Evolutionary conservation across 2,797 vertebrate genomes (phyloP).

Genomic region (Limosa lapponica): DNA sequence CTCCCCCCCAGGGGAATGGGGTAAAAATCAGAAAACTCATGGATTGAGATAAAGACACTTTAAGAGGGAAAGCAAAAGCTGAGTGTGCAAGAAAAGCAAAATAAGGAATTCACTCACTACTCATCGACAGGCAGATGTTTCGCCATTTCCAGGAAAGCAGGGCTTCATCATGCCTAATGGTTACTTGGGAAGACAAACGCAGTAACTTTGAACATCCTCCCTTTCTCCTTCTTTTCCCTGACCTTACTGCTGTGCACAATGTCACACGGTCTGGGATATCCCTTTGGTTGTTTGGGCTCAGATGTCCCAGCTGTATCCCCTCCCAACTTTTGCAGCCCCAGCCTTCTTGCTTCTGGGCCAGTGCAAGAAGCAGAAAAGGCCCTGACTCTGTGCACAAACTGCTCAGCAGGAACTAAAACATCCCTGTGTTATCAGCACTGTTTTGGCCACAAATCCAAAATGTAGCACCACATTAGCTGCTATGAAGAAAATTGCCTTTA

Average conservation of each 20-base stretch:
- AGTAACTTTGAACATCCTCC: accelerated
- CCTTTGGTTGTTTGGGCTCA: background rate
- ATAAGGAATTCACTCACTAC: accelerated
- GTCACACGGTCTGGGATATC: background rate
- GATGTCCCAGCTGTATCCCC: background rate
- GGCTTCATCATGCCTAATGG: accelerated
- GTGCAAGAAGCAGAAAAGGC: background rate
- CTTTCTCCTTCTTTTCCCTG: background rate
- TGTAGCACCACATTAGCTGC: background rate
- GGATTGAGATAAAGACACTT: background rate
- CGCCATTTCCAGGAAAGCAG: background rate
- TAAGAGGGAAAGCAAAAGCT: background rate
- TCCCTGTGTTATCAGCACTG: background rate
- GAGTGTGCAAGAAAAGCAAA: accelerated
- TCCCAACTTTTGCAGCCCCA: background rate
- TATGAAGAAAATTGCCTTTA: background rate
- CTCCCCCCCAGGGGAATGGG: accelerated
- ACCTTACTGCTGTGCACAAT: accelerated
- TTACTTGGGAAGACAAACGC: background rate
- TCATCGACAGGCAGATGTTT: background rate
- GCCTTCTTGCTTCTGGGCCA: background rate
- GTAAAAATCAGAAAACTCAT: background rate
- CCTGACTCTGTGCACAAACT: background rate
- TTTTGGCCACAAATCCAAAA: background rate
- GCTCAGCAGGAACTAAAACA: background rate